Evolutionary conservation across 2,888 invertebrate genomes (phyloP).

Genomic region (Phaonia tiefii): DNA sequence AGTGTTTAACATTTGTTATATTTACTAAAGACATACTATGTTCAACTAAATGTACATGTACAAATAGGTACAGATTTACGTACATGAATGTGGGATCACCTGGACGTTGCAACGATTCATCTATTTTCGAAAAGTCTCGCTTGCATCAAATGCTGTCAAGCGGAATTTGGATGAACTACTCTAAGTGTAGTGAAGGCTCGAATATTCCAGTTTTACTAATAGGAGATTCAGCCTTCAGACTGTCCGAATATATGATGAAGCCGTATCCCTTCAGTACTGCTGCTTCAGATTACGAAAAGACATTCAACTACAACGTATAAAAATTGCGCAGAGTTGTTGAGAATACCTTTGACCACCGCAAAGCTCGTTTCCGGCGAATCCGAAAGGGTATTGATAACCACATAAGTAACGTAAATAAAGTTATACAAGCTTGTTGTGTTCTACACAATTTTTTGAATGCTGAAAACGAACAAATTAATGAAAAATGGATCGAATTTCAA

Average conservation of each 20-base stretch:
- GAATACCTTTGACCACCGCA: slow-evolving; percentile 35
- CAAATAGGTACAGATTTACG: slow-evolving; percentile 10
- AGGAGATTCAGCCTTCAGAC: slow-evolving; percentile 28
- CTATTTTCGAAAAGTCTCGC: neutral
- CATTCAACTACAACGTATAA: slow-evolving; percentile 39
- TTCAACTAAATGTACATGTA: too few species aligned
- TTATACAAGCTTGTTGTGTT: slow-evolving; percentile 49
- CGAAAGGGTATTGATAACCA: slow-evolving; percentile 51
- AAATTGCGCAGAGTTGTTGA: slow-evolving; percentile 43
- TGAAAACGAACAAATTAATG: slow-evolving; percentile 32
- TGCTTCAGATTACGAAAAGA: neutral
- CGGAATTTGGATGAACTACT: neutral
- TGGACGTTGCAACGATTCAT: neutral
- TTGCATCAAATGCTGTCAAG: neutral
- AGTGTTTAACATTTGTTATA: too few species aligned
- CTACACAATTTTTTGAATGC: slow-evolving; percentile 50
- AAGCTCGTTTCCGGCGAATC: slow-evolving; percentile 48
- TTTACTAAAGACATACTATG: too few species aligned
- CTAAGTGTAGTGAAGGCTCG: neutral
- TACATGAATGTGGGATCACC: slow-evolving; percentile 34
- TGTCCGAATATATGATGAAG: slow-evolving; percentile 38
- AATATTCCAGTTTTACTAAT: slow-evolving; percentile 35
- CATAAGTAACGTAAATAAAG: slow-evolving; percentile 31
- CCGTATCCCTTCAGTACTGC: slow-evolving; percentile 13
- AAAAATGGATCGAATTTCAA: slow-evolving; percentile 8